These are phyloP conservation scores for Sebastes baramenuke DNA, from an alignment of 2,797 vertebrate genomes.

Conservation along the genomic window DNA sequence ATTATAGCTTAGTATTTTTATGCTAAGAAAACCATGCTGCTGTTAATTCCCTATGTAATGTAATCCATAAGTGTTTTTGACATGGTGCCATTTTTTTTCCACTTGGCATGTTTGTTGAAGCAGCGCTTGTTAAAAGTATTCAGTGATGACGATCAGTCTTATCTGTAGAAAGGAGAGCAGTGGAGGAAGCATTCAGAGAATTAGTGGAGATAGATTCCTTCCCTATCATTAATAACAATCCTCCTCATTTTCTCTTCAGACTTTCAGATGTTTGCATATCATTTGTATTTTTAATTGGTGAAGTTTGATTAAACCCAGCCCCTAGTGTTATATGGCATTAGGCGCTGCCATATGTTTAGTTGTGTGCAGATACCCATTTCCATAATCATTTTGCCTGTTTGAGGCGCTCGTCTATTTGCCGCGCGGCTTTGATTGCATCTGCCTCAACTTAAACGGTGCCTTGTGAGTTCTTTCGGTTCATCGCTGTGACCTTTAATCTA, in stretches of 20 bases:
- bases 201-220: slow-evolving; percentile 68
- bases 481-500: slow-evolving; percentile 87
- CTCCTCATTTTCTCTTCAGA: slow-evolving; percentile 77
- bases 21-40: neutral
- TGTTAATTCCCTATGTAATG: neutral
- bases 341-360: slow-evolving; percentile 82
- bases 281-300: slow-evolving; percentile 86
- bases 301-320: slow-evolving; percentile 87
- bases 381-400: slow-evolving; percentile 83
- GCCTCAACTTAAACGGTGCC: slow-evolving; percentile 80
- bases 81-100: slow-evolving; percentile 14
- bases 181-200: slow-evolving; percentile 69
- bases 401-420: slow-evolving; percentile 67
- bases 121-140: slow-evolving; percentile 26
- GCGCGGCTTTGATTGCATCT: slow-evolving; percentile 81
- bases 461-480: slow-evolving; percentile 71
- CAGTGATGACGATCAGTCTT: slow-evolving; percentile 63
- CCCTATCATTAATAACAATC: slow-evolving; percentile 83
- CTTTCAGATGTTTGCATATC: slow-evolving; percentile 85
- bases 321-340: slow-evolving; percentile 85
- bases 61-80: slow-evolving; percentile 28
- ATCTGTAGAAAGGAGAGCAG: slow-evolving; percentile 62
- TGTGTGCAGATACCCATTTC: slow-evolving; percentile 80
- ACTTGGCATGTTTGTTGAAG: slow-evolving; percentile 54
- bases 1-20: neutral